Evolutionary conservation across 2,113 vertebrate species (phyloP).

Genomic region (Dasypus novemcinctus): DNA sequence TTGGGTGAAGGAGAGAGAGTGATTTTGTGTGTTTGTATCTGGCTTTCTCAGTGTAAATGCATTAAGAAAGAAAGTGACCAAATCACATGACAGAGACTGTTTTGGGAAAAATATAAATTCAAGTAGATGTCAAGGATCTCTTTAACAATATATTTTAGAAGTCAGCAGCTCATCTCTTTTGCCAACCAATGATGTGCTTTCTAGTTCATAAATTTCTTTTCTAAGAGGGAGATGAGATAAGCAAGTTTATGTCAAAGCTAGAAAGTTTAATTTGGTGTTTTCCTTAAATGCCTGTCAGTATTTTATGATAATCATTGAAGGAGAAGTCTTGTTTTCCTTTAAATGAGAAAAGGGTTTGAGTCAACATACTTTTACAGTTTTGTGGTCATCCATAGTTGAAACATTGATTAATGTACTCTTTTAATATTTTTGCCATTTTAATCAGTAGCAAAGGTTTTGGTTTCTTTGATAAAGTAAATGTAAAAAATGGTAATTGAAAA

Average conservation of each 20-base stretch:
- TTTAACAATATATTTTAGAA: conserved; percentile 76
- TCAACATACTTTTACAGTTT: not conserved
- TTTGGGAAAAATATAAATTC: conserved; percentile 50
- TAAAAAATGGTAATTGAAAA: not conserved
- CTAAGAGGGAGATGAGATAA: conserved; percentile 70
- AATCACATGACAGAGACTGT: conserved; percentile 16
- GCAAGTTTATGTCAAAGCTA: conserved; percentile 73
- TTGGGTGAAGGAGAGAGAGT: not conserved
- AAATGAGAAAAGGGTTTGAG: conserved; percentile 15
- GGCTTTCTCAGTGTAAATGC: not conserved
- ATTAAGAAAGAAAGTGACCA: conserved; percentile 18
- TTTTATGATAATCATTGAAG: conserved; percentile 27
- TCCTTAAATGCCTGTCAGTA: conserved; percentile 70
- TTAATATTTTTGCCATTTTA: not conserved
- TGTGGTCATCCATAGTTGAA: not conserved
- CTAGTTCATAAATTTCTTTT: conserved; percentile 72
- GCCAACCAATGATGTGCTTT: conserved; percentile 60
- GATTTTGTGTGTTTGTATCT: not conserved
- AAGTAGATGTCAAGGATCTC: conserved; percentile 60
- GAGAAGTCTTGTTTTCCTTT: conserved; percentile 39
- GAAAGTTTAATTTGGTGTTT: conserved; percentile 56
- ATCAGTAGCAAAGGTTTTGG: conserved; percentile 8
- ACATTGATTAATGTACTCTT: conserved; percentile 3
- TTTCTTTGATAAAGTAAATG: not conserved
- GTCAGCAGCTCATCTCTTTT: conserved; percentile 66